These are phyloP conservation scores for Eleutherodactylus coqui DNA, from an alignment of 2,797 vertebrate genomes.

Conservation along the genomic window DNA sequence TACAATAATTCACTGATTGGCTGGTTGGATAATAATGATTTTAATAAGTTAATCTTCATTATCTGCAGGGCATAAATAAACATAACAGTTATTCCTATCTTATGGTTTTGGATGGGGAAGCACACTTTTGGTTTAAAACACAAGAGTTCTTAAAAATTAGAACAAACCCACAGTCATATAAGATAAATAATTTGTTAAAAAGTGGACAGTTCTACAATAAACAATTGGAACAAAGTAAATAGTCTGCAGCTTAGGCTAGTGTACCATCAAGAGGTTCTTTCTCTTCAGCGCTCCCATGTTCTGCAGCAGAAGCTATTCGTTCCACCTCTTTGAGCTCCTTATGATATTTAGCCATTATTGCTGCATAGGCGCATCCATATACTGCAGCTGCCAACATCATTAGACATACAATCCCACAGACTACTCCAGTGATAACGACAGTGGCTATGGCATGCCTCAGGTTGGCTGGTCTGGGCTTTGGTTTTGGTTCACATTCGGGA, in stretches of 20 bases:
- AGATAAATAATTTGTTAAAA: slow-evolving; percentile 25
- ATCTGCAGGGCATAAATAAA: slow-evolving; percentile 29
- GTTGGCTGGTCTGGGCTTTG: slow-evolving; percentile 81
- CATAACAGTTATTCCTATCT: not conserved
- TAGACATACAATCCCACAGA: slow-evolving; percentile 93
- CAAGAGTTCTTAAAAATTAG: not conserved
- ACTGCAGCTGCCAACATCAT: slow-evolving; percentile 95
- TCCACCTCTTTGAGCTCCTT: slow-evolving; percentile 82
- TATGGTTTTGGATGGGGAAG: not conserved
- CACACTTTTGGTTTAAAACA: not conserved
- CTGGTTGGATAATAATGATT: not conserved
- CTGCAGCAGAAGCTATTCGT: slow-evolving; percentile 66
- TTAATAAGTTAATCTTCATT: slow-evolving; percentile 11
- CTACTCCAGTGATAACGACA: slow-evolving; percentile 91
- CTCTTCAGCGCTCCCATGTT: slow-evolving; percentile 73
- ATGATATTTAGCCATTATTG: slow-evolving; percentile 89
- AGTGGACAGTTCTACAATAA: slow-evolving; percentile 33
- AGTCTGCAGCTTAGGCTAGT: slow-evolving; percentile 73
- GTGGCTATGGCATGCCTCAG: slow-evolving; percentile 93
- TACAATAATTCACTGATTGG: not conserved
- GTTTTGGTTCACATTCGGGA: slow-evolving; percentile 83
- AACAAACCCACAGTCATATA: slow-evolving; percentile 20
- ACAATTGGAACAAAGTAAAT: not conserved
- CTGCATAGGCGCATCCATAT: slow-evolving; percentile 94
- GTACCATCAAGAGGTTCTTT: slow-evolving; percentile 82